Base-by-base conservation (phyloP, 2,113 vertebrate genomes). In the Etheostoma spectabile region DNA sequence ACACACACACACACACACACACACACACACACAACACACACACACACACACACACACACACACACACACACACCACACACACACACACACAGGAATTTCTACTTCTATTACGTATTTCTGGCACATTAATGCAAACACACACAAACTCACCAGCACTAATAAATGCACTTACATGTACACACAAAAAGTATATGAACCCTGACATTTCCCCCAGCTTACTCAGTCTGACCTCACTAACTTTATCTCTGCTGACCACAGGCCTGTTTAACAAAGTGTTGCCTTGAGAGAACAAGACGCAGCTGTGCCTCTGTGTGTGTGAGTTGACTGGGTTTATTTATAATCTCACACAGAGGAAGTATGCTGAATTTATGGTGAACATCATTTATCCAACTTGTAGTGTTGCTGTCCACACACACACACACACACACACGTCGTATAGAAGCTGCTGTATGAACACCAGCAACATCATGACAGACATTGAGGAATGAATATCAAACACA, bases 391-490 rank as follows among this genome's bases (percentile, higher is more conserved):
- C 35, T 1, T 38, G 35, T 38, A 8, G 7, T 11, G 38, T 42
- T 22, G 53, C 8, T n/a, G 33, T 59, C 5, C 8, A 3, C 62
- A 13, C 33, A 24, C n/a, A 10, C 38, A 2, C 35, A 71, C 24
- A 77, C 42, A 35, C 22, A 48, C 71, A 51, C 59, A 74, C 6
- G 35, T 6, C 30, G 2, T 56, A 24, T 3, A 72, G 49, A 30
- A 33, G 49, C 57, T 51, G 48, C 30, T 70, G 35, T 45, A 48
- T 76, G 53, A 42, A 69, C 22, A 65, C 13, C 48, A 42, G 51
- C 60, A 70, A 84, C 67, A 66, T 82, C 18, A 82, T 82, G 51
- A 88, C 69, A 72, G 62, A 60, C 3, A 6, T 2, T 75, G 63
- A 74, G 70, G 45, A 77, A 60, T 55, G 16, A 65, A 38, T 35